These are phyloP conservation scores for Schizopygopsis malacanthus DNA, from an alignment of 2,797 vertebrate genomes.

Conservation along the genomic window DNA sequence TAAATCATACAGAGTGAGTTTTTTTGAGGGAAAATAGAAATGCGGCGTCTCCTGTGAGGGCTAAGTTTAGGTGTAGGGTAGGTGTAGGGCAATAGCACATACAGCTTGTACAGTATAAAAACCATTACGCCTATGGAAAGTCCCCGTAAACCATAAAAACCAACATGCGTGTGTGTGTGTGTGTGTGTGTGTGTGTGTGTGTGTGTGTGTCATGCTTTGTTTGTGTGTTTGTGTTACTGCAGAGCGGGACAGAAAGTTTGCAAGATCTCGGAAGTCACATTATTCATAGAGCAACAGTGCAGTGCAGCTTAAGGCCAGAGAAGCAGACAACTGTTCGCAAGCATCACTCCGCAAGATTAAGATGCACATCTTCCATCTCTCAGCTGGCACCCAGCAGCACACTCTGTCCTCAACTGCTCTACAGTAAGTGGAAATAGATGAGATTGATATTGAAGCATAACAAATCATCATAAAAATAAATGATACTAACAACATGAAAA, in stretches of 20 bases:
- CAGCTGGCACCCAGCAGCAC: slow-evolving; percentile 22
- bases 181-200: neutral
- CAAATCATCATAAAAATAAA: neutral
- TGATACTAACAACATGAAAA: neutral
- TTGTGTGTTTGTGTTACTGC: slow-evolving; percentile 18
- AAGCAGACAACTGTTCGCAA: slow-evolving; percentile 57
- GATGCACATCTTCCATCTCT: slow-evolving; percentile 58
- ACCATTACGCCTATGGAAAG: too few species aligned
- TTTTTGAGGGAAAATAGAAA: too few species aligned
- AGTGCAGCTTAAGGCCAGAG: slow-evolving; percentile 55
- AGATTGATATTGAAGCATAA: slow-evolving; percentile 2
- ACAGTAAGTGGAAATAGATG: slow-evolving; percentile 6
- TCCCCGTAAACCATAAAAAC: too few species aligned
- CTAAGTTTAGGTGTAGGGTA: too few species aligned
- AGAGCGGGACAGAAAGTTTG: slow-evolving; percentile 48
- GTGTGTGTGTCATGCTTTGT: neutral
- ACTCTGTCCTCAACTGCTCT: slow-evolving; percentile 23
- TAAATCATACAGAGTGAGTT: too few species aligned
- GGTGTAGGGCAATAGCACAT: too few species aligned
- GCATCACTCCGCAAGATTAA: slow-evolving; percentile 64
- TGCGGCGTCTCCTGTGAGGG: too few species aligned
- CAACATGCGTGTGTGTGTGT: neutral
- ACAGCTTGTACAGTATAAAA: too few species aligned
- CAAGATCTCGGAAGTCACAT: slow-evolving; percentile 55
- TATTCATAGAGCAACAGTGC: slow-evolving; percentile 61